These are phyloP conservation scores for Hippocampus mohnikei DNA, from an alignment of 2,113 vertebrate species.

Conservation along the genomic window DNA sequence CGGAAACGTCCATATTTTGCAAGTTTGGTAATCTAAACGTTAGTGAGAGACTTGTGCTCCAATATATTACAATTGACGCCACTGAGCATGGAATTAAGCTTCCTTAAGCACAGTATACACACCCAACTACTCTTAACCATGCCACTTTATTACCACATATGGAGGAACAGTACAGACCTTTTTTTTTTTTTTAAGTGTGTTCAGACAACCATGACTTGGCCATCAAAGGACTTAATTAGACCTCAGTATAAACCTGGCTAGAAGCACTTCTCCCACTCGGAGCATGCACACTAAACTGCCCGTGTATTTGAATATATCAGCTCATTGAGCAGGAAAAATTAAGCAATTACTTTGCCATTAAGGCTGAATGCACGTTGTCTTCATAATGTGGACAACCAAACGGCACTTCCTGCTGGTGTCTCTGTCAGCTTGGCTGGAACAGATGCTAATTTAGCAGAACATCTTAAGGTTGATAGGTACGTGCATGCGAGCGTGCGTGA, in stretches of 20 bases:
- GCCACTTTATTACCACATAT: not conserved
- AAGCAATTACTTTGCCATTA: slow-evolving; percentile 75
- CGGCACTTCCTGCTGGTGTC: slow-evolving; percentile 64
- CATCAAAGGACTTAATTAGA: slow-evolving; percentile 21
- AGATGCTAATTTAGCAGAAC: slow-evolving; percentile 61
- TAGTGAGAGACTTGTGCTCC: not conserved
- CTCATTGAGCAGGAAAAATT: slow-evolving; percentile 61
- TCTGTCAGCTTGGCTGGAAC: slow-evolving; percentile 57
- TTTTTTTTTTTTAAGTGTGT: not conserved
- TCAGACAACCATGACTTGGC: slow-evolving; percentile 1
- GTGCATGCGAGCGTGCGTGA: not conserved
- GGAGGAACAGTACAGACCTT: not conserved
- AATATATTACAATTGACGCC: not conserved
- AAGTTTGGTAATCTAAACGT: not conserved
- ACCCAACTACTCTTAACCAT: not conserved
- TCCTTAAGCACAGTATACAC: not conserved
- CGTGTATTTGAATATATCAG: slow-evolving; percentile 31
- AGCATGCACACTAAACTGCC: slow-evolving; percentile 27
- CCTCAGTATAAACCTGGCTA: slow-evolving; percentile 25
- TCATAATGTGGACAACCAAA: slow-evolving; percentile 53
- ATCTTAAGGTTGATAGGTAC: slow-evolving; percentile 51
- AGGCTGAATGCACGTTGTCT: slow-evolving; percentile 60
- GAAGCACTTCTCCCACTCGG: slow-evolving; percentile 2
- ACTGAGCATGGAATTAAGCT: not conserved
- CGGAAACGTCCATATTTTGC: not conserved